Evolutionary conservation across 1,140 invertebrate genomes (phyloP).

Genomic region (Drosophila lacteicornis): DNA sequence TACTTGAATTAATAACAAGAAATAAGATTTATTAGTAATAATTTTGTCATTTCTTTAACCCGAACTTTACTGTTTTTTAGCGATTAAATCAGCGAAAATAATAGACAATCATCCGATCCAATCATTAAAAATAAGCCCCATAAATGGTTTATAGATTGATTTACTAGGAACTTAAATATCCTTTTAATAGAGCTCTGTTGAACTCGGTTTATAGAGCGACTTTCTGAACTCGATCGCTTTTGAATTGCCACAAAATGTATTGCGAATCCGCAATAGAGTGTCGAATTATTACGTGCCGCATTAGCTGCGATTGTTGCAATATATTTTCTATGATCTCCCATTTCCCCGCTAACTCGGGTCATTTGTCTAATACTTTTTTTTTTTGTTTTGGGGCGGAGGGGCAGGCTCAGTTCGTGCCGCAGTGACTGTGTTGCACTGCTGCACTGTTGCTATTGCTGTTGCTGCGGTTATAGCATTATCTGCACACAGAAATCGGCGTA

Average conservation of each 20-base stretch:
- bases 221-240: conserved; percentile 17
- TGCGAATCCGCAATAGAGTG: conserved; percentile 27
- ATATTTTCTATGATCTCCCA: conserved; percentile 39
- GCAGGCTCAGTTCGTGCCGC: conserved; percentile 39
- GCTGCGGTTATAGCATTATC: conserved; percentile 42
- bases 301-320: conserved; percentile 45
- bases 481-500: conserved; percentile 60
- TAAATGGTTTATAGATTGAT: not conserved
- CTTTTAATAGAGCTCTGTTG: conserved; percentile 2
- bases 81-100: too few species aligned
- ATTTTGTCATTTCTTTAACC: too few species aligned
- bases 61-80: too few species aligned
- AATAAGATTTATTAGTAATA: too few species aligned
- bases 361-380: conserved; percentile 46
- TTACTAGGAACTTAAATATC: not conserved
- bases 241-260: conserved; percentile 16
- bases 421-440: conserved; percentile 14
- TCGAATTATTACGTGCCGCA: conserved; percentile 49
- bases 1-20: too few species aligned
- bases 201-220: conserved; percentile 14
- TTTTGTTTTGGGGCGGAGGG: not conserved
- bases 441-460: not conserved
- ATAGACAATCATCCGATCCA: not conserved
- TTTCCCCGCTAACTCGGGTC: conserved; percentile 38
- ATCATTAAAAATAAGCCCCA: too few species aligned